phyloP scores from a whole-genome alignment of 2,113 vertebrate genomes.

The Callionymus lyra region DNA sequence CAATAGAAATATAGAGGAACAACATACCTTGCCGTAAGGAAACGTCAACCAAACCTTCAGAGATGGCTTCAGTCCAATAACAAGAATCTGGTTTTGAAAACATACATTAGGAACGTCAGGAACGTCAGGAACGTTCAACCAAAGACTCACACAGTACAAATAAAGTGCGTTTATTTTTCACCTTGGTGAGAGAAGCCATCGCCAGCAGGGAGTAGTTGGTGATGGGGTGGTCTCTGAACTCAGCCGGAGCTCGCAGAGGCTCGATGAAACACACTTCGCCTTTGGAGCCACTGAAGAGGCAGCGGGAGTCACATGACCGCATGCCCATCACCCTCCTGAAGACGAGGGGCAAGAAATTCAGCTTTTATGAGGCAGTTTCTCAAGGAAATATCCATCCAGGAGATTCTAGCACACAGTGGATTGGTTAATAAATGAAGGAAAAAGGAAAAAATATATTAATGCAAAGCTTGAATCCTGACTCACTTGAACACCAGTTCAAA shows the following conservation, averaged over 20 bases:
- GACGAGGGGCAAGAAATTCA: background rate
- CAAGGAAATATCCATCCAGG: background rate
- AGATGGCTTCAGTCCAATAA: slow-evolving; percentile 92
- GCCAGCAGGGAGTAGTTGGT: slow-evolving; percentile 89
- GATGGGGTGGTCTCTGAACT: slow-evolving; percentile 89
- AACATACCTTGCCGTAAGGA: slow-evolving; percentile 85
- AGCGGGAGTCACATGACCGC: slow-evolving; percentile 90
- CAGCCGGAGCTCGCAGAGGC: slow-evolving; percentile 79
- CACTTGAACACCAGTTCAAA: slow-evolving; percentile 96
- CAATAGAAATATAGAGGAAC: background rate
- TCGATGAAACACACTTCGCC: slow-evolving; percentile 96
- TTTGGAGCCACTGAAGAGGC: slow-evolving; percentile 96
- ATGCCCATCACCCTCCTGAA: slow-evolving; percentile 93
- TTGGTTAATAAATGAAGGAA: too few relatives aligned
- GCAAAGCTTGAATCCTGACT: slow-evolving; percentile 9
- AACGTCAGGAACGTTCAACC: too few relatives aligned
- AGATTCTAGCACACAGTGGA: background rate
- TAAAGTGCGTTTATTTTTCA: too few relatives aligned
- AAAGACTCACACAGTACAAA: too few relatives aligned
- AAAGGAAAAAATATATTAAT: background rate
- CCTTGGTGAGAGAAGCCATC: slow-evolving; percentile 97
- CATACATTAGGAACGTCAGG: background rate
- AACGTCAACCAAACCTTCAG: slow-evolving; percentile 98
- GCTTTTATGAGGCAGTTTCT: too few relatives aligned
- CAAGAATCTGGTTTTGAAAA: slow-evolving; percentile 74